Conservation (phyloP, 2,113 vertebrate species). For the western clawed frog (Xenopus tropicalis) region DNA sequence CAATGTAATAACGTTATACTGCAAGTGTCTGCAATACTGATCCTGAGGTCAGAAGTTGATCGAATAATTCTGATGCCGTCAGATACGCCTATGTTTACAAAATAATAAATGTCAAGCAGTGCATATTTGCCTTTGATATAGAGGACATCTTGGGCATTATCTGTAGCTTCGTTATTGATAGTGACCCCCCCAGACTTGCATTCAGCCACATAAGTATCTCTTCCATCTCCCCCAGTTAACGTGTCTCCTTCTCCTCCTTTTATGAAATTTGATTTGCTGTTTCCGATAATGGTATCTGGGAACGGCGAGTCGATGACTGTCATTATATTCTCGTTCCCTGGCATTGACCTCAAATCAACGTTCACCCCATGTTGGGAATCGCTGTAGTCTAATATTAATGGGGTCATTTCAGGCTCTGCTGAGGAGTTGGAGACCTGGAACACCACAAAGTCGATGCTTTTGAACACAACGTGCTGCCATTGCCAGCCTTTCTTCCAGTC, state of each 20-base stretch:
- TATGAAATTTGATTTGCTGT: conserved; percentile 7
- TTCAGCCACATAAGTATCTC: conserved; percentile 13
- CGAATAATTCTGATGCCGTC: too few species aligned
- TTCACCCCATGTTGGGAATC: conserved; percentile 7
- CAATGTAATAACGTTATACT: neutral
- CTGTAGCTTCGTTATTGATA: neutral
- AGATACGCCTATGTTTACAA: too few species aligned
- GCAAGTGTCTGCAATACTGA: neutral
- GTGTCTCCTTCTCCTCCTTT: conserved; percentile 13
- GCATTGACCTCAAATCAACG: neutral
- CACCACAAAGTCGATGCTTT: neutral
- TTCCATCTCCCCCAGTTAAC: conserved; percentile 5
- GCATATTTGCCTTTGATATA: conserved; percentile 21
- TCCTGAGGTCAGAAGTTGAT: neutral
- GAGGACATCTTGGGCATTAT: neutral
- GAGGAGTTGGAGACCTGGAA: conserved; percentile 5
- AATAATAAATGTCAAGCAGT: neutral
- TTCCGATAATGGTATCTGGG: conserved; percentile 1
- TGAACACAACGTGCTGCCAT: neutral
- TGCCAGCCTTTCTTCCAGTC: conserved; percentile 3
- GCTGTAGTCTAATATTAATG: neutral
- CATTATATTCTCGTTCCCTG: neutral
- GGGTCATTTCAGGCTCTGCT: neutral
- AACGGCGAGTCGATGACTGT: neutral
- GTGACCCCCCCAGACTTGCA: neutral